Evolutionary conservation across 2,797 vertebrate genomes (phyloP), one percentile per base, ranked within the genome.

Genomic region (Cercopithecus diana): DNA sequence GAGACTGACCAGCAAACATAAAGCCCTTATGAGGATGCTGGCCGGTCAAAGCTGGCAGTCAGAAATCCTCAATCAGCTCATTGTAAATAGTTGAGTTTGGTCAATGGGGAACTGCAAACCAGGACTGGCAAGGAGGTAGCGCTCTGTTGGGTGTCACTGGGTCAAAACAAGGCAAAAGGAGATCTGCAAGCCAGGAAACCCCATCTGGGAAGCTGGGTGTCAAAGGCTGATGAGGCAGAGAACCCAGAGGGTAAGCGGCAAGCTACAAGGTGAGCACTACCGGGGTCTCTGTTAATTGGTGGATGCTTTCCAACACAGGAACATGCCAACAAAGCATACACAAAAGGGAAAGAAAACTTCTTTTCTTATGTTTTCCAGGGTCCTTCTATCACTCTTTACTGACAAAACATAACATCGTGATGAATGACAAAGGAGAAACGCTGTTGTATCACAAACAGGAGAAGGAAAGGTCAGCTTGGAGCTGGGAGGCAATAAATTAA

Each of bases 221-320:
- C 24, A 11, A 19, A 43, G 15, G 19, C 9, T 58, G 33, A n/a
- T 7, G 1, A 33, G 3, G 0, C 28, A 33, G 19, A 57, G 13
- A 58, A 55, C 1, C 43, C 26, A 24, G 12, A 19, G 19, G 0
- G 2, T 39, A 24, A n/a, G 4, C 30, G 55, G 43, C 14, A n/a
- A 48, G 36, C 43, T 48, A 4, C 12, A 45, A 30, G 30, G 10
- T 26, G 14, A 36, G 4, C 28, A 30, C 17, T 57, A 6, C 4
- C 4, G 8, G n/a, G 3, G 39, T 61, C 9, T 33, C 20, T 12
- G 7, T 28, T 85, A 26, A 57, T 1, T n/a, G 13, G 9, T 1
- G 1, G 0, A 10, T 72, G 8, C 9, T 30, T 3, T 43, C 10
- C 2, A 75, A 6, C 1, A 33, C 15, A 24, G 30, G 7, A 67